These are phyloP conservation scores for Montifringilla adamsi DNA, from an alignment of 2,113 vertebrate genomes.

Conservation along the genomic window DNA sequence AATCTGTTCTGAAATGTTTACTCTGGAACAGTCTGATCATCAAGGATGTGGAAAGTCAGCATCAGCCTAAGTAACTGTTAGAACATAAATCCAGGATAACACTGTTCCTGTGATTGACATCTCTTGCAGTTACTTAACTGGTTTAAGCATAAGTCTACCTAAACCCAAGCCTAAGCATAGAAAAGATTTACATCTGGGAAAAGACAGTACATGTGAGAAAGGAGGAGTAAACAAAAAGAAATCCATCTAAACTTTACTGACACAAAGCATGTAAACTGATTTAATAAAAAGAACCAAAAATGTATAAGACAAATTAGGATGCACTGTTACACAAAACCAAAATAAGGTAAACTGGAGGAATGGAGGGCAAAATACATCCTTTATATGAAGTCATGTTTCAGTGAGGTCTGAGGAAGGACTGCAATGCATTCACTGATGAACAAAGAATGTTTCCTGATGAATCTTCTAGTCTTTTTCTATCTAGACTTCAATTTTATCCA, in stretches of 20 bases:
- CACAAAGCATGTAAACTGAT: neutral
- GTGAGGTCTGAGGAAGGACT: neutral
- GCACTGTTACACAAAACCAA: neutral
- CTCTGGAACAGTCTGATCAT: neutral
- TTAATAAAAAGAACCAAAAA: neutral
- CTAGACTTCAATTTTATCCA: neutral
- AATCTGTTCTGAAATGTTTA: conserved; percentile 42
- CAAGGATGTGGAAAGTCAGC: neutral
- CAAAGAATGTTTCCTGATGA: neutral
- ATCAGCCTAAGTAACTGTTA: neutral
- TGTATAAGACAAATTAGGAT: neutral
- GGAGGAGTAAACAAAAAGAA: neutral
- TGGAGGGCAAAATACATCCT: accelerated
- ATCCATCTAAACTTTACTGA: neutral
- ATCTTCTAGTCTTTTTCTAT: neutral
- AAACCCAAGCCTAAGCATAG: neutral
- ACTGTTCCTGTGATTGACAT: neutral
- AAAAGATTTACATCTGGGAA: neutral
- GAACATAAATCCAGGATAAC: neutral
- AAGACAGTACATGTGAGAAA: neutral
- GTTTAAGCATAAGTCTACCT: neutral
- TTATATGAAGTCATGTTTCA: neutral
- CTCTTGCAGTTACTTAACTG: neutral
- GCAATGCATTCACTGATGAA: neutral
- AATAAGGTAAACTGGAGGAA: neutral